A percentile compares a stretch with the other conserved stretches of the same genome.
These are phyloP conservation scores for Phrixothrix hirtus DNA, from an alignment of 2,888 invertebrate species.

Conservation along the genomic window DNA sequence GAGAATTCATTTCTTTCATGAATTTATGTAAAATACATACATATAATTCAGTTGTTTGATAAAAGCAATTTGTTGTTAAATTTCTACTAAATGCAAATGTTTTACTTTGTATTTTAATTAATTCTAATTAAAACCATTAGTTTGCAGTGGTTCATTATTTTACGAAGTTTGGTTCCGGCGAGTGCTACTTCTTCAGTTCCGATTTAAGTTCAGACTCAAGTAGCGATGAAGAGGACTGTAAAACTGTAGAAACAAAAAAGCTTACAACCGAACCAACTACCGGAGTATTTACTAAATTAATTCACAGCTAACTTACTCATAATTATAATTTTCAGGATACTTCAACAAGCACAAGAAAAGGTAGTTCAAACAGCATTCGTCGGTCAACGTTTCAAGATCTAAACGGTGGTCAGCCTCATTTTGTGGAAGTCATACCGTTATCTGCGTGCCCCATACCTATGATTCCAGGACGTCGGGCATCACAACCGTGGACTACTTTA, in stretches of 20 bases:
- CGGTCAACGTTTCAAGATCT: constrained; percentile 29
- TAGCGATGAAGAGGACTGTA: constrained; percentile 57
- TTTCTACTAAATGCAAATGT: constrained; percentile 4
- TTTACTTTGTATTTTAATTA: constrained; percentile 3
- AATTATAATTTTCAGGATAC: constrained; percentile 21
- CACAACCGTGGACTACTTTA: constrained; percentile 52
- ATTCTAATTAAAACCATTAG: constrained; percentile 46
- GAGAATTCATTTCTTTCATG: too few species aligned
- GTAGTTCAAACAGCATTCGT: constrained; percentile 18
- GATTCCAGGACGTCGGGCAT: constrained; percentile 46
- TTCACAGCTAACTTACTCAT: background rate
- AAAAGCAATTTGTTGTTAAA: too few species aligned
- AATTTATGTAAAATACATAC: too few species aligned
- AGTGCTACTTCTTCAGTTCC: constrained; percentile 72
- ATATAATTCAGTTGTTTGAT: too few species aligned
- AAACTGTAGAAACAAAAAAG: constrained; percentile 20
- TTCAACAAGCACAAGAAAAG: constrained; percentile 11
- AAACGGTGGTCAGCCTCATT: constrained; percentile 37
- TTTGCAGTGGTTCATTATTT: constrained; percentile 85
- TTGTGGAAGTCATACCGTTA: constrained; percentile 67
- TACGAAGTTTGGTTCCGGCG: constrained; percentile 82
- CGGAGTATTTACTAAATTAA: constrained; percentile 18
- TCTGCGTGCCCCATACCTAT: constrained; percentile 63
- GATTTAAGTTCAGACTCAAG: constrained; percentile 66
- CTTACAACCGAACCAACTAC: constrained; percentile 21